Conservation (phyloP, 2,113 vertebrate species). For the Aptenodytes forsteri region DNA sequence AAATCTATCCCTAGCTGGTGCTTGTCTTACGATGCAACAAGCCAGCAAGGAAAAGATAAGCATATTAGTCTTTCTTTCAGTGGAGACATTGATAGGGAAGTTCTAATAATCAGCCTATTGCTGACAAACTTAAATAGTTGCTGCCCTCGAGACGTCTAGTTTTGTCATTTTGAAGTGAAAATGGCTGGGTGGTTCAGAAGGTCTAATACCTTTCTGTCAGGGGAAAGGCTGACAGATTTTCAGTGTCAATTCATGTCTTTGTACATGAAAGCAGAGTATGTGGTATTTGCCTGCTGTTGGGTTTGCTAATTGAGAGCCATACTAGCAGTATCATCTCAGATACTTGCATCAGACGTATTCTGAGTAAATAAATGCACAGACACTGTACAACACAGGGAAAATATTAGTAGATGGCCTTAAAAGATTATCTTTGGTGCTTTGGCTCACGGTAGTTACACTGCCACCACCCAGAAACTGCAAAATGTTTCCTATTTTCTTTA, state of each 20-base stretch:
- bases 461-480: background rate
- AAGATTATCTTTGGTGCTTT: background rate
- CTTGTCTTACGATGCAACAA: background rate
- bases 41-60: background rate
- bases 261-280: background rate
- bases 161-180: background rate
- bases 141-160: accelerated
- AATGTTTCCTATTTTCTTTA: background rate
- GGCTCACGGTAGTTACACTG: background rate
- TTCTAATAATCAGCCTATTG: background rate
- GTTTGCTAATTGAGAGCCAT: background rate
- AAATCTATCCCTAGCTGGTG: background rate
- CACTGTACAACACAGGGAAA: background rate
- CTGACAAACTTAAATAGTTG: background rate
- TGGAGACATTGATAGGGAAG: background rate
- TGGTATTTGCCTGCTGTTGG: background rate
- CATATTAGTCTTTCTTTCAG: background rate
- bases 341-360: background rate
- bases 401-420: background rate
- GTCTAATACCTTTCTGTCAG: too few species aligned
- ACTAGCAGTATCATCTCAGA: background rate
- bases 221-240: background rate
- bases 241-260: background rate
- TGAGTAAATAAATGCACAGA: background rate
- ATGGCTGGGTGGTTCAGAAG: background rate